Conservation (phyloP, 2,113 vertebrate species). For the Siphamia tubifer region DNA sequence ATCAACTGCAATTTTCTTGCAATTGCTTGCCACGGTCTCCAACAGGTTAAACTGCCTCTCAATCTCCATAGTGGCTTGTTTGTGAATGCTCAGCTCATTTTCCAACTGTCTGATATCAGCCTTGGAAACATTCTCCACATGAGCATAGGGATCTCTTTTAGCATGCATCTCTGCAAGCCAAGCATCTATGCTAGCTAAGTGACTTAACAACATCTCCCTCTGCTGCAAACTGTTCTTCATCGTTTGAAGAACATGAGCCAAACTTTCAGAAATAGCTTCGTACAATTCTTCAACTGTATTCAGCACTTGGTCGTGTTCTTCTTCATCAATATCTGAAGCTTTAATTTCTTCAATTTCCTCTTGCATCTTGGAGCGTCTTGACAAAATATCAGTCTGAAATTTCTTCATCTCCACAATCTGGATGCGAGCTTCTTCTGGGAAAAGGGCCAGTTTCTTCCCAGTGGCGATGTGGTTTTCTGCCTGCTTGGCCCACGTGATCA, state of each 20-base stretch:
- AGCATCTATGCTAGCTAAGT: constrained; percentile 75
- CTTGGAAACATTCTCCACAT: constrained; percentile 57
- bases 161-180: constrained; percentile 66
- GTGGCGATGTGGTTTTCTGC: constrained; percentile 62
- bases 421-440: constrained; percentile 79
- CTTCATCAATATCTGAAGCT: constrained; percentile 45
- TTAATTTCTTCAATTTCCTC: constrained; percentile 72
- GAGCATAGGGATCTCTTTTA: constrained; percentile 34
- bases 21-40: constrained; percentile 70
- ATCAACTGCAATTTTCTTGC: constrained; percentile 51
- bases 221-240: constrained; percentile 80
- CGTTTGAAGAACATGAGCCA: constrained; percentile 74
- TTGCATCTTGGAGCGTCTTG: constrained; percentile 69
- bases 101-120: constrained; percentile 63
- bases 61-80: constrained; percentile 71
- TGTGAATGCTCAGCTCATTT: constrained; percentile 54
- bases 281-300: constrained; percentile 80
- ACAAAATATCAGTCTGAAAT: constrained; percentile 73
- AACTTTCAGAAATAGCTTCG: constrained; percentile 75
- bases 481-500: constrained; percentile 82
- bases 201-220: constrained; percentile 77
- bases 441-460: constrained; percentile 77
- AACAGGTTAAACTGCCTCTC: constrained; percentile 69
- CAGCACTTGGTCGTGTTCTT: constrained; percentile 67
- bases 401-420: constrained; percentile 83